phyloP scores from a whole-genome alignment of 2,113 vertebrate genomes.

The Tachysurus fulvidraco region DNA sequence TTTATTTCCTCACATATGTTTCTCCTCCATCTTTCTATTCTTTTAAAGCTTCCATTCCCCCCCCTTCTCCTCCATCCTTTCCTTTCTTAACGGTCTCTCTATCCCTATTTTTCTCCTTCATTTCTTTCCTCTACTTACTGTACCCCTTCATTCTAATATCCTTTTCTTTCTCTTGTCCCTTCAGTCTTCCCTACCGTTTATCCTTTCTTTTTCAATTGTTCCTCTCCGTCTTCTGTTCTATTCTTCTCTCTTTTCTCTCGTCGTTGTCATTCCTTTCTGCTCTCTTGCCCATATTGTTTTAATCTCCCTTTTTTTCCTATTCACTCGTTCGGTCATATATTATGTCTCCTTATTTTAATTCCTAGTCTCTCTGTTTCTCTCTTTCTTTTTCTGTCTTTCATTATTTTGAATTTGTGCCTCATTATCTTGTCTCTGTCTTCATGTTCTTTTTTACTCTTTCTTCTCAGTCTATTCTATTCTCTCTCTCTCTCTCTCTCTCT shows the following conservation, averaged over 20 bases:
- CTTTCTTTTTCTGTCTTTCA: not conserved
- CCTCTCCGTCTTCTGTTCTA: not conserved
- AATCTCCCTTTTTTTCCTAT: not conserved
- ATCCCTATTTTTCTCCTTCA: not conserved
- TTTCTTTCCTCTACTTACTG: not conserved
- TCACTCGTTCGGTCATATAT: not conserved
- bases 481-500: not conserved
- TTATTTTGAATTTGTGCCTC: no score
- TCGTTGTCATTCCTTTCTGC: not conserved
- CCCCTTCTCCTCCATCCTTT: not conserved
- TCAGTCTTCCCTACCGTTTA: not conserved
- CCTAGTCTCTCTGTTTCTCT: not conserved
- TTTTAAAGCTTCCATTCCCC: not conserved
- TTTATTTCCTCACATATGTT: not conserved
- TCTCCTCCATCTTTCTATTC: not conserved
- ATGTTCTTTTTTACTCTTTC: not conserved
- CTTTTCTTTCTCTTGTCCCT: not conserved
- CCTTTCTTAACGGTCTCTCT: not conserved
- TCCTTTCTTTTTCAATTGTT: not conserved
- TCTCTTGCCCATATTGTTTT: not conserved
- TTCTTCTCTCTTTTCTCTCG: not conserved
- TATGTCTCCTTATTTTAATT: not conserved
- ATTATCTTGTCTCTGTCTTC: no score
- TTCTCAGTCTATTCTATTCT: no score
- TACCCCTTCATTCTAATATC: not conserved